phyloP scores from a whole-genome alignment of 2,113 vertebrate species.

The Neotoma lepida region DNA sequence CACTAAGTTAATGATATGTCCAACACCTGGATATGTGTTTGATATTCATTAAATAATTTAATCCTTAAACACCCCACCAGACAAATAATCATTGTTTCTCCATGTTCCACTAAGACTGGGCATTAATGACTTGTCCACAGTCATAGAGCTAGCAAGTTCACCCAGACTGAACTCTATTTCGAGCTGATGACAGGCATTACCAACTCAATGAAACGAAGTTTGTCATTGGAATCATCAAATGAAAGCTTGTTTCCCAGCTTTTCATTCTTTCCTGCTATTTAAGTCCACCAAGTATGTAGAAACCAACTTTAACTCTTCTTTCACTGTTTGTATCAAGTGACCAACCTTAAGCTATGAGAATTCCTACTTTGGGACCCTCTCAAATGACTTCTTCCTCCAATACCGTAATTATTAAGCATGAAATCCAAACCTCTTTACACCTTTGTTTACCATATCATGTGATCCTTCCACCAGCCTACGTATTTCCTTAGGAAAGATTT shows the following conservation, averaged over 20 bases:
- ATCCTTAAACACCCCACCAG: not conserved
- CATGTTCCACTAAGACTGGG: not conserved
- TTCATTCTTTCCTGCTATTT: not conserved
- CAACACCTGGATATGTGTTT: not conserved
- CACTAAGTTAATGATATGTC: not conserved
- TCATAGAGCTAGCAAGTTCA: not conserved
- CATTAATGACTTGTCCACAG: not conserved
- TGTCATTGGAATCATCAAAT: not conserved
- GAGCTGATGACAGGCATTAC: not conserved
- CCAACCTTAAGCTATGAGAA: not conserved
- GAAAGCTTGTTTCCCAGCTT: not conserved
- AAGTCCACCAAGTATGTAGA: not conserved
- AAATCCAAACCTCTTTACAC: not conserved
- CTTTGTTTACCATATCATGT: constrained; percentile 2
- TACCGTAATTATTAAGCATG: not conserved
- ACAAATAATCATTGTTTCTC: not conserved
- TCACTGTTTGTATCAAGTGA: not conserved
- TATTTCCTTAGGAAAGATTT: not conserved
- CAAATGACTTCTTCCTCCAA: not conserved
- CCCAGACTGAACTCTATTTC: not conserved
- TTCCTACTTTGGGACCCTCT: not conserved
- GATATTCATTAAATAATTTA: not conserved
- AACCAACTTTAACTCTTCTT: constrained; percentile 18
- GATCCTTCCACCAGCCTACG: not conserved
- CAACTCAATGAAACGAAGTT: not conserved